phyloP scores from a whole-genome alignment of 2,888 invertebrate genomes.

The Zygaena filipendulae region DNA sequence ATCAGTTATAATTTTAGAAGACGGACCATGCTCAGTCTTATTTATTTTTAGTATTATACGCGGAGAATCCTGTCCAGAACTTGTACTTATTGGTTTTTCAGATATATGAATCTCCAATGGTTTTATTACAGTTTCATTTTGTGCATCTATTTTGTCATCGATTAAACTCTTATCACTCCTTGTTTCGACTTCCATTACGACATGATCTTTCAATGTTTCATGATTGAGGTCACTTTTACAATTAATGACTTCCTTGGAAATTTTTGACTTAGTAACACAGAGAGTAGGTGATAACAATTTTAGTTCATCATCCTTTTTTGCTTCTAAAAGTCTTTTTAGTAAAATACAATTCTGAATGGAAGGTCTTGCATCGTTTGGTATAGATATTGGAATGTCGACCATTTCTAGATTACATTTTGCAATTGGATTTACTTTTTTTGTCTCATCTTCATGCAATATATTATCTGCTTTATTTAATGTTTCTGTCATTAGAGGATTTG shows the following conservation, averaged over 20 bases:
- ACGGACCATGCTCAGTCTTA: constrained; percentile 67
- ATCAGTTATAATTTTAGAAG: constrained; percentile 60
- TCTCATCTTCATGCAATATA: constrained; percentile 4
- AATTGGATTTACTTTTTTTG: background rate
- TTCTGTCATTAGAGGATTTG: too few species aligned
- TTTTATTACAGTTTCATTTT: constrained; percentile 39
- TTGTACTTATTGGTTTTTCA: constrained; percentile 42
- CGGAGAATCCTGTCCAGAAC: constrained; percentile 61
- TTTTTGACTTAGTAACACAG: too few species aligned
- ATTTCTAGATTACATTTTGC: too few species aligned
- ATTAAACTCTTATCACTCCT: background rate
- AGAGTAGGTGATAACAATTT: constrained; percentile 9
- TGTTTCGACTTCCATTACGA: background rate
- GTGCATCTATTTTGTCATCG: background rate
- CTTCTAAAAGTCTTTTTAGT: constrained; percentile 52
- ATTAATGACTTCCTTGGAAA: constrained; percentile 17
- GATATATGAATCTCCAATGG: constrained; percentile 59
- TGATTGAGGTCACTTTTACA: constrained; percentile 21
- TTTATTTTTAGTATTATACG: constrained; percentile 74
- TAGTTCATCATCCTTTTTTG: constrained; percentile 32
- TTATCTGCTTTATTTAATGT: constrained; percentile 21
- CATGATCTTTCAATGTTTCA: constrained; percentile 18
- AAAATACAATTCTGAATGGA: constrained; percentile 50
- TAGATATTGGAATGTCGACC: too few species aligned
- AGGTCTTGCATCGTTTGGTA: too few species aligned